These are phyloP conservation scores for Protophormia terraenovae DNA, from an alignment of 2,888 invertebrate species.

Conservation along the genomic window DNA sequence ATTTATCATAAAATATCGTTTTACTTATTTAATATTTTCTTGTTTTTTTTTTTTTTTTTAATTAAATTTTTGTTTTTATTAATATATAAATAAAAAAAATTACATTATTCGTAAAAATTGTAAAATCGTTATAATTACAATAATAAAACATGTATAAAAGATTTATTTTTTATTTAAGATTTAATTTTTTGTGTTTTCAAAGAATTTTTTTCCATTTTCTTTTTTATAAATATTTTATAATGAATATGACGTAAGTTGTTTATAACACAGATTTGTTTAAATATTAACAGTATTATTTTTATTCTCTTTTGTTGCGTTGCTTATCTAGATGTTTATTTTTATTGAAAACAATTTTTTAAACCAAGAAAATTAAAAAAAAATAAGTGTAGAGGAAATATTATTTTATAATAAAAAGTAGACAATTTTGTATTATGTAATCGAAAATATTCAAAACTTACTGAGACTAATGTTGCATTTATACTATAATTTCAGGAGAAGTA, in stretches of 20 bases:
- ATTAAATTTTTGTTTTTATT: conserved; percentile 8
- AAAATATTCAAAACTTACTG: too few species aligned
- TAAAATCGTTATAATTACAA: conserved; percentile 66
- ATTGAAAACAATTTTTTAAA: background rate
- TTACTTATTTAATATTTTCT: conserved; percentile 17
- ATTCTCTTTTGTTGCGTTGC: conserved; percentile 36
- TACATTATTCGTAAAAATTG: conserved; percentile 59
- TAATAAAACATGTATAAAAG: conserved; percentile 67
- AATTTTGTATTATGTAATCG: too few species aligned
- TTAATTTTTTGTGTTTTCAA: conserved; percentile 67
- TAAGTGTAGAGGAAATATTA: too few species aligned
- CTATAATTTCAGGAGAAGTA: too few species aligned
- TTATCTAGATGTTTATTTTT: background rate
- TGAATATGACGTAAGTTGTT: conserved; percentile 55
- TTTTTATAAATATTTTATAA: conserved; percentile 26
- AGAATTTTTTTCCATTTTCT: conserved; percentile 54
- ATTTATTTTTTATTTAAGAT: conserved; percentile 71
- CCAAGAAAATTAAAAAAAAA: too few species aligned
- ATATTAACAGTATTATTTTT: conserved; percentile 32
- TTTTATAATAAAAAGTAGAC: too few species aligned
- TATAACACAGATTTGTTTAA: conserved; percentile 63
- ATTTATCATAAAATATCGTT: conserved; percentile 51
- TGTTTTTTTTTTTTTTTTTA: background rate
- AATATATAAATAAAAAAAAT: conserved; percentile 50
- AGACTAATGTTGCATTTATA: too few species aligned